Percentiles rank a stretch among this genome's conserved stretches.
Conservation (phyloP, 2,113 vertebrate species). For the Montifringilla adamsi region DNA sequence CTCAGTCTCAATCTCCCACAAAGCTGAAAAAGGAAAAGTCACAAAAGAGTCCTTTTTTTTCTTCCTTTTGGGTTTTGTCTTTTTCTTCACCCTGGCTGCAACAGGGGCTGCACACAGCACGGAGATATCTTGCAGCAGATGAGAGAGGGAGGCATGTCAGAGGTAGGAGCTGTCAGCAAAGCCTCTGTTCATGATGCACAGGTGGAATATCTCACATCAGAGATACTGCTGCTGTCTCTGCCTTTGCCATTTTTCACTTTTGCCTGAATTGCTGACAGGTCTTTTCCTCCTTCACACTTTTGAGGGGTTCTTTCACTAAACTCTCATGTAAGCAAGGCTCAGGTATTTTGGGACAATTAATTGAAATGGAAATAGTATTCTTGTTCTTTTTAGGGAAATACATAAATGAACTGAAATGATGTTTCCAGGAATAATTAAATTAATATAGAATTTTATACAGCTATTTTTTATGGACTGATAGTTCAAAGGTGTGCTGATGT, state of each 20-base stretch:
- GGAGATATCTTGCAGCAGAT: neutral
- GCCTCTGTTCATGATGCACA: neutral
- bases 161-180: neutral
- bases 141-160: neutral
- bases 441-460: neutral
- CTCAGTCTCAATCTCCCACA: constrained; percentile 53
- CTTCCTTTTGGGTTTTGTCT: neutral
- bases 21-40: constrained; percentile 48
- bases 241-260: neutral
- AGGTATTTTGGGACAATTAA: neutral
- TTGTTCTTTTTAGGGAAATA: neutral
- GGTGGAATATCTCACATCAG: neutral
- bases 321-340: neutral
- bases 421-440: neutral
- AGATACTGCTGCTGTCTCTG: neutral
- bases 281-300: neutral
- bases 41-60: constrained; percentile 37
- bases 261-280: neutral
- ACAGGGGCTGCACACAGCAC: neutral
- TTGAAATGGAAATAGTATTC: neutral
- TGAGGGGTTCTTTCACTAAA: neutral
- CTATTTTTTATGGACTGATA: neutral
- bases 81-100: neutral
- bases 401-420: neutral
- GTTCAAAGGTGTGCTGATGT: neutral